Evolutionary conservation across 2,888 invertebrate genomes (phyloP).

Genomic region (Helicoverpa assulta): DNA sequence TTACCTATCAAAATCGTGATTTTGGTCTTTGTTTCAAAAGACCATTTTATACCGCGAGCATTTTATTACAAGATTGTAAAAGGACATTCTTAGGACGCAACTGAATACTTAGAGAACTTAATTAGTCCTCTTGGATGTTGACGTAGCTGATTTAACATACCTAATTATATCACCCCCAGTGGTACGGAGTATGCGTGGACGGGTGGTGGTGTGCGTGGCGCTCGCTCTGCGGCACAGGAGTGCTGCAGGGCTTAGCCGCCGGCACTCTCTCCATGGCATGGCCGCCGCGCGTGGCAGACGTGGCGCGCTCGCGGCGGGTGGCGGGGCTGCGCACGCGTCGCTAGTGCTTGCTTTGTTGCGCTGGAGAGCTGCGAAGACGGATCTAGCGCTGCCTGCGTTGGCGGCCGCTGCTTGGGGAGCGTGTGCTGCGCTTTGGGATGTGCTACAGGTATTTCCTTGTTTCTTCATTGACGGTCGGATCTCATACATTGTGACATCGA

Average conservation of each 20-base stretch:
- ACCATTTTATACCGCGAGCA: too few species aligned
- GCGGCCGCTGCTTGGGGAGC: slow-evolving; percentile 97
- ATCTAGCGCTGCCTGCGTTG: slow-evolving; percentile 95
- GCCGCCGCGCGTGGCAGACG: slow-evolving; percentile 93
- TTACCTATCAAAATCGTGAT: too few species aligned
- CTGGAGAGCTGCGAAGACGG: slow-evolving; percentile 95
- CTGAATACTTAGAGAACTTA: too few species aligned
- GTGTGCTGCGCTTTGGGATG: slow-evolving; percentile 96
- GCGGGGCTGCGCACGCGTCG: slow-evolving; percentile 95
- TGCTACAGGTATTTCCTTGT: slow-evolving; percentile 85
- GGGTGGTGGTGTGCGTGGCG: slow-evolving; percentile 94
- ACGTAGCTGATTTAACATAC: not conserved
- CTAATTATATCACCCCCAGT: slow-evolving; percentile 86
- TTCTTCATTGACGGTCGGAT: too few species aligned
- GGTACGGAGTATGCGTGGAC: slow-evolving; percentile 95
- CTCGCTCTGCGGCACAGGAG: slow-evolving; percentile 93
- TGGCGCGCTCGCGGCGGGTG: slow-evolving; percentile 94
- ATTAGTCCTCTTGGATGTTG: too few species aligned
- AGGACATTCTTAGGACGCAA: too few species aligned
- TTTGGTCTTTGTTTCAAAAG: too few species aligned
- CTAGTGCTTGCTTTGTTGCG: slow-evolving; percentile 93
- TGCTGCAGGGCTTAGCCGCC: slow-evolving; percentile 94
- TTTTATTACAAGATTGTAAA: too few species aligned
- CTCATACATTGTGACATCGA: too few species aligned
- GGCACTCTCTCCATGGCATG: slow-evolving; percentile 95